These are phyloP conservation scores for Drosophila paulistorum DNA, from an alignment of 1,140 invertebrate genomes.

Conservation along the genomic window DNA sequence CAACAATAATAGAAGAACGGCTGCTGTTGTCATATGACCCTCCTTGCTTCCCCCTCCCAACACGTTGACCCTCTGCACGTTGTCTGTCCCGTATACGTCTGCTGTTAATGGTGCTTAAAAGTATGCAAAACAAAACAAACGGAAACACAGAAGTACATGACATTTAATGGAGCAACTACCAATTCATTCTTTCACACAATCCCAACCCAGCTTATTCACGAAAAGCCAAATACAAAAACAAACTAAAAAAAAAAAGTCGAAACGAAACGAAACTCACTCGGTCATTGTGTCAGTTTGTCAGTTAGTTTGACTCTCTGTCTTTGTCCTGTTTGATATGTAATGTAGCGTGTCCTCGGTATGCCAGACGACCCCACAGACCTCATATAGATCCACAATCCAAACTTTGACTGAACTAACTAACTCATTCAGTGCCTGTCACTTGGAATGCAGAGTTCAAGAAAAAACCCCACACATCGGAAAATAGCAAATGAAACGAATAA, in stretches of 20 bases:
- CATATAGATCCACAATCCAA: conserved; percentile 13
- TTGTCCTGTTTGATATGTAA: background rate
- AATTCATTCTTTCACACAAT: background rate
- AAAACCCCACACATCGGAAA: background rate
- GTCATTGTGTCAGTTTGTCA: conserved; percentile 59
- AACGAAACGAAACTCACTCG: conserved; percentile 34
- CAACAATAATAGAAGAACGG: conserved; percentile 23
- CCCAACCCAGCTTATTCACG: background rate
- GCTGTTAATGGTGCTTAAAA: conserved; percentile 57
- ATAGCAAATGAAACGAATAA: background rate
- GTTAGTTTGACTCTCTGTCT: conserved; percentile 12
- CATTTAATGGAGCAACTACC: conserved; percentile 55
- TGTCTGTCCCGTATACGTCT: conserved; percentile 26
- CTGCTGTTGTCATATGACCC: conserved; percentile 16
- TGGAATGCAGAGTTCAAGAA: background rate
- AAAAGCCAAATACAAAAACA: background rate
- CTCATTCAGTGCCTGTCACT: conserved; percentile 25
- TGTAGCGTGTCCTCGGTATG: conserved; percentile 4
- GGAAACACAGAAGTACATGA: conserved; percentile 50
- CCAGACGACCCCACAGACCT: background rate
- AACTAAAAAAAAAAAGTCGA: background rate
- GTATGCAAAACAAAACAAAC: conserved; percentile 50
- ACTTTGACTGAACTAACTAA: conserved; percentile 12
- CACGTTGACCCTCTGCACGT: background rate
- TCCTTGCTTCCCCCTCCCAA: background rate